Conservation (phyloP, 2,888 invertebrate species). For the Hoplodrina blanda region DNA sequence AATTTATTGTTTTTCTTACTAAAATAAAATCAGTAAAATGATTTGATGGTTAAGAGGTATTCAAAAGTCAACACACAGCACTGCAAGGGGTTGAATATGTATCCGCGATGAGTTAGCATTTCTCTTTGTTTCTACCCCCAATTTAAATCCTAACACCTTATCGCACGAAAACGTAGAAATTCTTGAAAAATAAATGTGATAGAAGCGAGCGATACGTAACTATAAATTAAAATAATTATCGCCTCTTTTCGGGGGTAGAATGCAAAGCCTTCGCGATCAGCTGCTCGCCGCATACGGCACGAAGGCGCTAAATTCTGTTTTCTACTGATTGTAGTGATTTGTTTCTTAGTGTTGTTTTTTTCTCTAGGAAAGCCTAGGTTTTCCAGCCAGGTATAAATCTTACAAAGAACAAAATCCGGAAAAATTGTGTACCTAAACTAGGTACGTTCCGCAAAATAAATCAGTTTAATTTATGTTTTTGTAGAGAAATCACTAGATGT, state of each 20-base stretch:
- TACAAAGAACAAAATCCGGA: background rate
- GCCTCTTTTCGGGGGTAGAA: constrained; percentile 78
- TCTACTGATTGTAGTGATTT: constrained; percentile 59
- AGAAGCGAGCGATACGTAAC: constrained; percentile 63
- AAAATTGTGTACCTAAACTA: background rate
- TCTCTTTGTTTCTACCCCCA: constrained; percentile 40
- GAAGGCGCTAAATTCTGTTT: constrained; percentile 54
- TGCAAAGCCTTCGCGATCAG: constrained; percentile 68
- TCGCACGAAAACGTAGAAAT: constrained; percentile 57
- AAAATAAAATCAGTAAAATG: constrained; percentile 14
- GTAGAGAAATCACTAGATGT: background rate
- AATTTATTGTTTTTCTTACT: background rate
- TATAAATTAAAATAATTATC: constrained; percentile 86
- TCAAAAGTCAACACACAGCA: constrained; percentile 34
- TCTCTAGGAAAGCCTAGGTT: background rate
- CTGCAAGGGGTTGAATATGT: constrained; percentile 22
- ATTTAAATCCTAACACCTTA: constrained; percentile 51
- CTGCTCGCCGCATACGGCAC: constrained; percentile 46
- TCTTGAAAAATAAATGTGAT: constrained; percentile 67
- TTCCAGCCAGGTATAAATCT: constrained; percentile 2
- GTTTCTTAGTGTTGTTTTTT: constrained; percentile 18
- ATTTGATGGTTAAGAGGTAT: constrained; percentile 14
- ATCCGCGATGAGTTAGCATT: constrained; percentile 49
- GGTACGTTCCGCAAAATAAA: background rate
- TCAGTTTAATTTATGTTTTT: background rate